These are phyloP conservation scores for Glomeris maerens DNA, from an alignment of 1,140 invertebrate species.

Conservation along the genomic window DNA sequence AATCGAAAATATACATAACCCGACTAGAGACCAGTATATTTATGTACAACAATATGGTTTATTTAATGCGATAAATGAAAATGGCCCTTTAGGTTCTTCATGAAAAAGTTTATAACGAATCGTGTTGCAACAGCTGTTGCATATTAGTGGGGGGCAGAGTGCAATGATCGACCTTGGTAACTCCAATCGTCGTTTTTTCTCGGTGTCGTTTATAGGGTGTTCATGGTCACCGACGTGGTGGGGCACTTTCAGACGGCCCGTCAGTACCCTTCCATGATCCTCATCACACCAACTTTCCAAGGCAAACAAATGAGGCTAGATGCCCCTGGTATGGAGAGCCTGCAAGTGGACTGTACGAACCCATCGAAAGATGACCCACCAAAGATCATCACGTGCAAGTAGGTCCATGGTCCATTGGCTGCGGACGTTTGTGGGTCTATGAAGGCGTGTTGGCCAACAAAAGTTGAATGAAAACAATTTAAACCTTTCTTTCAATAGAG, in stretches of 20 bases:
- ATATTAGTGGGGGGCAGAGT: too few relatives aligned
- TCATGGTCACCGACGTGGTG: constrained; percentile 10
- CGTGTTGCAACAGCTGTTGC: too few relatives aligned
- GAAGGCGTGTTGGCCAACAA: too few relatives aligned
- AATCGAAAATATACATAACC: too few relatives aligned
- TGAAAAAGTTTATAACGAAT: too few relatives aligned
- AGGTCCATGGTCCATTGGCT: background rate
- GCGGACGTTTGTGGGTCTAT: background rate
- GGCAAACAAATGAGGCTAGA: constrained; percentile 11
- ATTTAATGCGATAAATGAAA: too few relatives aligned
- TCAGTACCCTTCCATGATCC: constrained; percentile 9
- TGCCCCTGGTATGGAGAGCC: background rate
- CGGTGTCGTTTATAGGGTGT: too few relatives aligned
- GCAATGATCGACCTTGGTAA: too few relatives aligned
- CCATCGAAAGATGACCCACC: background rate
- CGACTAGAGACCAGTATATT: too few relatives aligned
- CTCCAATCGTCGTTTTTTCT: too few relatives aligned
- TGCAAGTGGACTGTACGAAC: background rate
- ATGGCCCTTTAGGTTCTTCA: too few relatives aligned
- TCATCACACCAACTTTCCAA: constrained; percentile 7
- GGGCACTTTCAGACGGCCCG: constrained; percentile 14
- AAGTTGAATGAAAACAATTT: background rate
- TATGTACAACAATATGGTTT: too few relatives aligned
- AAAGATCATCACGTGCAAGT: background rate
- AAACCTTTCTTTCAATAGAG: background rate